Conservation (phyloP, 2,888 invertebrate species). For the Caenorhabditis angaria region DNA sequence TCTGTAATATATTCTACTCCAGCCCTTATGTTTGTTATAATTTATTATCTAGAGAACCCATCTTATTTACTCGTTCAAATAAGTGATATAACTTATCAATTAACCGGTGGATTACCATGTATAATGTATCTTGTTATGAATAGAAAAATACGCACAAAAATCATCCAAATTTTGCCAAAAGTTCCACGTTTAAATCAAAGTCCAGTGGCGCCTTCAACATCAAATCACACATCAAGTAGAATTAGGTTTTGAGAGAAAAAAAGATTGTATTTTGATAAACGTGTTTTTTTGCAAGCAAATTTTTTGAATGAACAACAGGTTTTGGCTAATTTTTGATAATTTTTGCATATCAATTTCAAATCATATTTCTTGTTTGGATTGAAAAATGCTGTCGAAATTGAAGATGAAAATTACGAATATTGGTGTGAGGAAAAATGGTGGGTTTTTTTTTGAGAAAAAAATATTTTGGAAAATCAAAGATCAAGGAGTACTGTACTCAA, state of each 20-base stretch:
- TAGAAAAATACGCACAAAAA: neutral
- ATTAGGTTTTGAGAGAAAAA: too few relatives aligned
- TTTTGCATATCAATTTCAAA: neutral
- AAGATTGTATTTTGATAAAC: too few relatives aligned
- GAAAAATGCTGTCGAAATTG: neutral
- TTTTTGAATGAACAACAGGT: too few relatives aligned
- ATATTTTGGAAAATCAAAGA: too few relatives aligned
- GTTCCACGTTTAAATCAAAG: neutral
- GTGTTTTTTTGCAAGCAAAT: too few relatives aligned
- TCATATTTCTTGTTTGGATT: neutral
- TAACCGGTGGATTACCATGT: slow-evolving; percentile 14
- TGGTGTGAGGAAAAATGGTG: neutral
- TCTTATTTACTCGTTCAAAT: slow-evolving; percentile 3
- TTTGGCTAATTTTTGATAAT: neutral
- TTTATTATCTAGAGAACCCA: slow-evolving; percentile 6
- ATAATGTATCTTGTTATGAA: neutral
- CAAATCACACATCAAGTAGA: neutral
- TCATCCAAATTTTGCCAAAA: neutral
- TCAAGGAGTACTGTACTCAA: too few relatives aligned
- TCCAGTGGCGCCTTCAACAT: too few relatives aligned
- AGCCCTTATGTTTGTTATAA: slow-evolving; percentile 8
- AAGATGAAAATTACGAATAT: neutral
- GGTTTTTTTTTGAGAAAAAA: too few relatives aligned
- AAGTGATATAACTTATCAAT: slow-evolving; percentile 21
- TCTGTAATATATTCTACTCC: slow-evolving; percentile 14